A percentile compares a stretch with the other conserved stretches of the same genome.
These are phyloP conservation scores for Semotilus atromaculatus DNA, from an alignment of 2,797 vertebrate genomes.

Conservation along the genomic window DNA sequence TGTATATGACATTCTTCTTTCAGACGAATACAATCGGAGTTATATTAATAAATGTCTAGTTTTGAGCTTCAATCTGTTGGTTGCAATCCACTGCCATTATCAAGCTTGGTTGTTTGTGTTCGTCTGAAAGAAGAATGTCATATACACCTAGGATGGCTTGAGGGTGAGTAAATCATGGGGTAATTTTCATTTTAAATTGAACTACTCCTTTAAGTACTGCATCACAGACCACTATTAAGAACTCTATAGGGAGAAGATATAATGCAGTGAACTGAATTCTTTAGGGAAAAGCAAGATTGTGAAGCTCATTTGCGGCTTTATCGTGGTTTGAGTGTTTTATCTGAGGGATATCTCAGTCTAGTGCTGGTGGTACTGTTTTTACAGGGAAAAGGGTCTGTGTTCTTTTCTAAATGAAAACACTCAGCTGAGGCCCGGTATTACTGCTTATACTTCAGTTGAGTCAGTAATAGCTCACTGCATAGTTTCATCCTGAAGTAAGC, in stretches of 20 bases:
- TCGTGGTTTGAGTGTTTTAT: not conserved
- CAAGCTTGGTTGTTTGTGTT: no score
- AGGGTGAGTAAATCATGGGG: no score
- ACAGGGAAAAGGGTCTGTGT: slow-evolving; percentile 42
- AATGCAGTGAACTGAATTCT: not conserved
- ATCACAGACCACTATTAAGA: not conserved
- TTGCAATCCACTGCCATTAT: no score
- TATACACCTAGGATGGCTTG: no score
- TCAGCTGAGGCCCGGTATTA: slow-evolving; percentile 54
- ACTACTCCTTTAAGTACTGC: not conserved
- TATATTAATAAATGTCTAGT: no score
- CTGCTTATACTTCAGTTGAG: slow-evolving; percentile 54
- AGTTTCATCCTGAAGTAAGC: slow-evolving; percentile 71
- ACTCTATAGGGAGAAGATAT: not conserved
- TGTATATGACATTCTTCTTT: no score
- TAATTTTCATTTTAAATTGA: no score
- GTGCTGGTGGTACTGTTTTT: slow-evolving; percentile 32
- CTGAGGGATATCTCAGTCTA: slow-evolving; percentile 24
- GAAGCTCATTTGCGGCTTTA: not conserved
- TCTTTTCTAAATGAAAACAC: slow-evolving; percentile 58
- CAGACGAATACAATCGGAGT: no score
- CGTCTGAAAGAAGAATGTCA: no score
- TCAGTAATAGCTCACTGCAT: slow-evolving; percentile 69
- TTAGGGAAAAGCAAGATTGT: not conserved
- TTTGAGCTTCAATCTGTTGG: no score